A percentile compares a stretch with the other conserved stretches of the same genome.
These are phyloP conservation scores for Thymelicus sylvestris DNA, from an alignment of 2,888 invertebrate species.

Conservation along the genomic window DNA sequence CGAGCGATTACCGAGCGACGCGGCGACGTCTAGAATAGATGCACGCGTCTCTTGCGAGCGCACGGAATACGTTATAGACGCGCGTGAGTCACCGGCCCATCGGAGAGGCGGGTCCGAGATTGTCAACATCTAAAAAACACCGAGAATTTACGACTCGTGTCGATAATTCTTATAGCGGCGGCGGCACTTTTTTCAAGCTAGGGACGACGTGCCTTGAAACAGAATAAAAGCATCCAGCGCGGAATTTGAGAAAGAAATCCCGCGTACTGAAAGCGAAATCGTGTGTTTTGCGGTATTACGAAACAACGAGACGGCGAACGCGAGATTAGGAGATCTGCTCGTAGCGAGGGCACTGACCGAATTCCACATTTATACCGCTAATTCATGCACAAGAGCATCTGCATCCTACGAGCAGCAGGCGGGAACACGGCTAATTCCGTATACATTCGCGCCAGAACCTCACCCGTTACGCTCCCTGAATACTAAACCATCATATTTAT, in stretches of 20 bases:
- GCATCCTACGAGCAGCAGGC: slow-evolving; percentile 64
- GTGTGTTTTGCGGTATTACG: slow-evolving; percentile 60
- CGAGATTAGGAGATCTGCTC: slow-evolving; percentile 75
- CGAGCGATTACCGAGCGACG: slow-evolving; percentile 72
- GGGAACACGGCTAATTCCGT: slow-evolving; percentile 57
- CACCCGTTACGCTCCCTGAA: slow-evolving; percentile 64
- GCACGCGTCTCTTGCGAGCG: slow-evolving; percentile 56
- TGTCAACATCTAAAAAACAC: slow-evolving; percentile 54
- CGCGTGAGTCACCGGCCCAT: slow-evolving; percentile 64
- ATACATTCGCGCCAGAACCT: slow-evolving; percentile 69
- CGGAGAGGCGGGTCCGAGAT: slow-evolving; percentile 52
- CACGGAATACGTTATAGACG: slow-evolving; percentile 69
- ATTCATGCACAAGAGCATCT: slow-evolving; percentile 77
- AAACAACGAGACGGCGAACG: slow-evolving; percentile 62
- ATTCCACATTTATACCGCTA: slow-evolving; percentile 80
- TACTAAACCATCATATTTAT: slow-evolving; percentile 76
- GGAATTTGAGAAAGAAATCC: slow-evolving; percentile 38
- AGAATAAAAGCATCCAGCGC: slow-evolving; percentile 54
- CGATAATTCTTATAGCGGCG: slow-evolving; percentile 58
- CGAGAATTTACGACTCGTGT: slow-evolving; percentile 62
- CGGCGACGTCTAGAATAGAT: slow-evolving; percentile 67
- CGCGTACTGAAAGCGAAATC: slow-evolving; percentile 72
- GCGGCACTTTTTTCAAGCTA: slow-evolving; percentile 55
- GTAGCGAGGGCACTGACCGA: slow-evolving; percentile 78
- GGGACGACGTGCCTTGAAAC: slow-evolving; percentile 61